A percentile compares a stretch with the other conserved stretches of the same genome.
Conservation (phyloP, 2,113 vertebrate genomes). For the Ammodramus savannarum region DNA sequence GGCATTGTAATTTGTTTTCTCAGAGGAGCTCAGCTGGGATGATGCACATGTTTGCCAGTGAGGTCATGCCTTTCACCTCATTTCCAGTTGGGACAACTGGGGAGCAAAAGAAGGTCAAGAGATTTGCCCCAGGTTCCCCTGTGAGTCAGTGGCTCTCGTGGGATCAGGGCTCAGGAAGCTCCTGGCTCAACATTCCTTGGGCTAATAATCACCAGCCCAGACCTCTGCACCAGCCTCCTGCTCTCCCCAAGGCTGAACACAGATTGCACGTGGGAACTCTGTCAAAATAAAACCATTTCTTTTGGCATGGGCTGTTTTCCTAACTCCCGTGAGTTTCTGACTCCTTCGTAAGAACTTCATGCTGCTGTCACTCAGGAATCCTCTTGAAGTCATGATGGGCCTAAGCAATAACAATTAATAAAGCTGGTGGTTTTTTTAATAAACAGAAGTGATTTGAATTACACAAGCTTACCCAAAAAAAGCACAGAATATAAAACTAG, state of each 20-base stretch:
- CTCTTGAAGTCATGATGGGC: not conserved
- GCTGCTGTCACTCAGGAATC: not conserved
- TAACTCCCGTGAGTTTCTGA: not conserved
- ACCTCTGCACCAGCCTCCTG: not conserved
- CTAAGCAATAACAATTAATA: not conserved
- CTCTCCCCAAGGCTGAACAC: not conserved
- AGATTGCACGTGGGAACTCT: not conserved
- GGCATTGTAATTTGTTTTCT: slow-evolving; percentile 59
- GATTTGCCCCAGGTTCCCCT: slow-evolving; percentile 32
- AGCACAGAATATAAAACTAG: not conserved
- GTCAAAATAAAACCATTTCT: not conserved
- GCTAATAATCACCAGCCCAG: not conserved
- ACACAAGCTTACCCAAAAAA: not conserved
- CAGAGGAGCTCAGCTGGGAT: not conserved
- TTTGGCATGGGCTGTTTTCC: not conserved
- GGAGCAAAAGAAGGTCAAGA: slow-evolving; percentile 47
- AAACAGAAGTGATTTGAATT: not conserved
- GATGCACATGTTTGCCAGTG: slow-evolving; percentile 53
- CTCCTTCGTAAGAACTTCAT: not conserved
- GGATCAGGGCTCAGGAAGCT: slow-evolving; percentile 15
- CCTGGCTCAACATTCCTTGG: not conserved
- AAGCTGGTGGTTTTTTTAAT: not conserved
- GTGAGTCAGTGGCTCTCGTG: slow-evolving; percentile 11
- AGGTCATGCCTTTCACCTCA: slow-evolving; percentile 58
- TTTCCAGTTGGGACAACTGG: slow-evolving; percentile 56